Conservation (phyloP, 2,113 vertebrate genomes). For the Myiozetetes cayanensis region DNA sequence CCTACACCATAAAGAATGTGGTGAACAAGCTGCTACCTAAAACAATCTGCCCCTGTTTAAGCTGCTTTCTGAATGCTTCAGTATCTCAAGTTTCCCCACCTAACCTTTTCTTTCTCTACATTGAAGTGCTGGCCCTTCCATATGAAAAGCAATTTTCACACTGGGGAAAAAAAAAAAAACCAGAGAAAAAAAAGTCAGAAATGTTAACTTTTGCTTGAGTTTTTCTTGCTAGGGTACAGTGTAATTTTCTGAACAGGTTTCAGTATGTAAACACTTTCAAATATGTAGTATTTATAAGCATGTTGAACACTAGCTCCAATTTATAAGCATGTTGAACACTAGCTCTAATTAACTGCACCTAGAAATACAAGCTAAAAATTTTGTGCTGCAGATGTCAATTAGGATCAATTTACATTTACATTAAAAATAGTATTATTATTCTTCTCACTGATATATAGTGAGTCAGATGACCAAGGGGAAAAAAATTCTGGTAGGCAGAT, state of each 20-base stretch:
- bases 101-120: not conserved
- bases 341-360: not conserved
- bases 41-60: not conserved
- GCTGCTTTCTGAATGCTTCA: not conserved
- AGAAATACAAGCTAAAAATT: not conserved
- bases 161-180: accelerated
- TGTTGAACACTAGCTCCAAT: not conserved
- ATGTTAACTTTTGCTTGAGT: not conserved
- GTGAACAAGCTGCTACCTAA: not conserved
- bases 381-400: not conserved
- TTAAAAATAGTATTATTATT: not conserved
- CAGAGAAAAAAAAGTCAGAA: not conserved
- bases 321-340: not conserved
- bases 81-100: not conserved
- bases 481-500: not conserved
- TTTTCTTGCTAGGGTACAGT: not conserved
- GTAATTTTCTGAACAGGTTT: not conserved
- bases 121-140: not conserved
- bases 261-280: not conserved
- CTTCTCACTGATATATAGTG: not conserved
- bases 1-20: not conserved
- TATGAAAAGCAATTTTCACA: not conserved
- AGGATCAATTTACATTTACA: not conserved
- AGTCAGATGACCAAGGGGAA: not conserved
- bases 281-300: not conserved